Evolutionary conservation across 2,797 vertebrate genomes (phyloP), one percentile per base, ranked within the genome.

Genomic region (Labeo calbasu): DNA sequence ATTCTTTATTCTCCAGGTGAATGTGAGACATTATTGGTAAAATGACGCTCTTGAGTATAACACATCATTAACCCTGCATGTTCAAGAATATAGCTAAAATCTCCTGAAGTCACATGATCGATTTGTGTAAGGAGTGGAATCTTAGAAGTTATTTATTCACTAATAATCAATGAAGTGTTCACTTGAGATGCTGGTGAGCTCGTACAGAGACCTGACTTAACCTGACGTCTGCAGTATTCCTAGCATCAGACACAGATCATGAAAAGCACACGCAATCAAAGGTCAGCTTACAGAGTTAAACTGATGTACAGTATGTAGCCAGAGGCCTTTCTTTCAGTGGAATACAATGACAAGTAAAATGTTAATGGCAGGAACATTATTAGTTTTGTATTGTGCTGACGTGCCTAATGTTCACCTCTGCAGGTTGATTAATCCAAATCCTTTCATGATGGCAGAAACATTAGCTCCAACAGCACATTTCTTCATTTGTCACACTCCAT

Each of bases 401-500:
- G 25, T 72, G 57, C 25, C 36, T 72, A 10, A 66, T 40, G 46
- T 66, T 81, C 77, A 72, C 55, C 72, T 86, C 70, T 53, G 9
- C 53, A 66, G 72, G 71, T 50, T 81, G 81, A 65, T 81, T 71
- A 71, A 21, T 50, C 70, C 14, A 21, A 61, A 72, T 80, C 71
- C 77, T 80, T 63, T 68, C 13, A 23, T 14, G 23, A 25, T 63
- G 59, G 59, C 59, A 76, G 53, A 77, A 75, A 77, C 63, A 70
- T 76, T 70, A 77, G 61, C 81, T 80, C 61, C 32, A 79, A 76
- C 36, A 23, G 69, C 17, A 14, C 51, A 79, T 66, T 50, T 79
- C 51, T 79, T 70, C 77, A 83, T 80, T 81, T 63, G 82, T 71
- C 59, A 83, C 85, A 53, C 85, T 86, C 77, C 50, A 80, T 86